Evolutionary conservation across 2,797 vertebrate species (phyloP), one percentile per base, ranked within the genome.

Genomic region (Dipus sagitta): DNA sequence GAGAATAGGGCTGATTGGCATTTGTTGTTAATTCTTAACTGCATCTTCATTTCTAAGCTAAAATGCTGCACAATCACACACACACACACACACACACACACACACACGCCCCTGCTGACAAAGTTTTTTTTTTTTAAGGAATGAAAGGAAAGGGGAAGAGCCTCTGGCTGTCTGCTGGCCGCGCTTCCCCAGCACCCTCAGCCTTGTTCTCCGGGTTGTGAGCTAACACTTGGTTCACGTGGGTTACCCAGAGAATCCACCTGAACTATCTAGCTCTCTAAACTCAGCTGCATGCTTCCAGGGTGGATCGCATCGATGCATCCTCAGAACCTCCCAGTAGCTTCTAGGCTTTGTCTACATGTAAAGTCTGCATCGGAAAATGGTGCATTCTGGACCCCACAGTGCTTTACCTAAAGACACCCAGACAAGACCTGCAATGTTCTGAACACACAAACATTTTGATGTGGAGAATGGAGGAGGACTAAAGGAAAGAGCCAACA

Each of bases 1-100:
- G 32, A 52, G 65, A 70, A 81, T 34, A 89, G 65, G 42, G 91
- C 68, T 70, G 34, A 88, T 42, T 87, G 42, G 38, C 11, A 13
- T 86, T 86, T 94, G 77, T 64, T 90, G 34, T 6, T 71, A 68
- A 72, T 85, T 82, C 34, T 85, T 88, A 86, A 83, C 1, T 6
- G 81, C 90, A 90, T 4, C 71, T 30, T 88, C 52, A 58, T 30
- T 86, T 88, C 60, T 77, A 81, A 84, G 89, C 84, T 83, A 94
- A 94, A 93, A 75, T 38, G 82, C 8, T 58, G 11, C 47, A 47
- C 11, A 11, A 47, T 47, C 42, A 47, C 42, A 47, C 42, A 47
- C 42, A 47, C n/a, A n/a, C n/a, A n/a, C n/a, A n/a, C n/a, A n/a
- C 42, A 47, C 42, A 47, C 3, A 9, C 6, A 9, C 47, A 47